Conservation (phyloP, 1,140 invertebrate species). For the Formica selysi region DNA sequence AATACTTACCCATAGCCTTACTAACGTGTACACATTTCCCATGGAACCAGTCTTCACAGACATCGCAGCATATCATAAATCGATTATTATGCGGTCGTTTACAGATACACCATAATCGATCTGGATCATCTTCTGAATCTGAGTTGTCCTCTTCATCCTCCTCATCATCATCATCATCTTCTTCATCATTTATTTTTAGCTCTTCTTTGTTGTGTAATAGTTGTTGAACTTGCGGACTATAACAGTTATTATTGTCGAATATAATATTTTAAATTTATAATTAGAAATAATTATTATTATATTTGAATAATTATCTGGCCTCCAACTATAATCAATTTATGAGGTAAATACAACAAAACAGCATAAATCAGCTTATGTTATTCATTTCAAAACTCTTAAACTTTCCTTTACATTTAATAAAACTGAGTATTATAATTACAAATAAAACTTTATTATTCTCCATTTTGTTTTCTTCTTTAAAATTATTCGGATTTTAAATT, state of each 20-base stretch:
- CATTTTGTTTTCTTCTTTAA: too few species aligned
- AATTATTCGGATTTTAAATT: too few species aligned
- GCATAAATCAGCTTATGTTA: too few species aligned
- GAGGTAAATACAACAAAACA: too few species aligned
- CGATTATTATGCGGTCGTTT: constrained; percentile 97
- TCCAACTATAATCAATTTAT: too few species aligned
- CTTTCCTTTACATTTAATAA: too few species aligned
- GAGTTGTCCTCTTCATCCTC: constrained; percentile 87
- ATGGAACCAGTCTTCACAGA: constrained; percentile 99
- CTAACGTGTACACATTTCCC: constrained; percentile 98
- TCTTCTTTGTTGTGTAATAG: constrained; percentile 51
- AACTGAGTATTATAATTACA: too few species aligned
- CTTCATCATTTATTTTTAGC: constrained; percentile 25
- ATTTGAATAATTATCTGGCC: too few species aligned
- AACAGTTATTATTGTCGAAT: not conserved
- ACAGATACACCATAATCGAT: constrained; percentile 98
- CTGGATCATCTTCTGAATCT: constrained; percentile 96
- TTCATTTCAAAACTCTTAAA: too few species aligned
- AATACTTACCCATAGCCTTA: constrained; percentile 91
- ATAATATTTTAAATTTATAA: not conserved
- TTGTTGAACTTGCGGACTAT: constrained; percentile 54
- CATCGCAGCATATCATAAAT: constrained; percentile 99
- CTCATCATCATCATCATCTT: constrained; percentile 82
- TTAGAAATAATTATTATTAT: too few species aligned
- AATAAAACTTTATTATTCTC: too few species aligned